A percentile compares a stretch with the other conserved stretches of the same genome.
These are phyloP conservation scores for Andrena trimmerana DNA, from an alignment of 2,888 invertebrate species.

Conservation along the genomic window DNA sequence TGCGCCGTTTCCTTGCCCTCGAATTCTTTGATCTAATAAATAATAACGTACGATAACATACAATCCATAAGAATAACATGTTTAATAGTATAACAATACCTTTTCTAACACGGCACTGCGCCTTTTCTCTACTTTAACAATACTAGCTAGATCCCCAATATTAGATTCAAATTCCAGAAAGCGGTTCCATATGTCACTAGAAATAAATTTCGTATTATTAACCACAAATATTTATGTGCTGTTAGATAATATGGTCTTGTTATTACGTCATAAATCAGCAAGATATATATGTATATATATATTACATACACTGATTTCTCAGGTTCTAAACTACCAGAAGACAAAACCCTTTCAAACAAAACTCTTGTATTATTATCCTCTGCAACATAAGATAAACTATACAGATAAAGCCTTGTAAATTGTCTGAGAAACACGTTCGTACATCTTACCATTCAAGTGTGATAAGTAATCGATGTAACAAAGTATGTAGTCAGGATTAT, in stretches of 20 bases:
- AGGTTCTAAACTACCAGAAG: slow-evolving; percentile 95
- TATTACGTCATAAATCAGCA: slow-evolving; percentile 1
- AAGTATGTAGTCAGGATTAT: slow-evolving; percentile 97
- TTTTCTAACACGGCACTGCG: slow-evolving; percentile 96
- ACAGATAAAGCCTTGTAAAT: slow-evolving; percentile 2
- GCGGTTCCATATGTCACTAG: slow-evolving; percentile 98
- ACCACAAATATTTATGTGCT: slow-evolving; percentile 8
- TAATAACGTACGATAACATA: slow-evolving; percentile 6
- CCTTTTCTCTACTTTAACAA: slow-evolving; percentile 98
- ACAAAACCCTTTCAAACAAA: slow-evolving; percentile 98
- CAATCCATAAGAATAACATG: slow-evolving; percentile 11
- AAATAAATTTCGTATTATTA: slow-evolving; percentile 60
- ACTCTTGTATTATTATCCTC: slow-evolving; percentile 99
- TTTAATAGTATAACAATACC: slow-evolving; percentile 85
- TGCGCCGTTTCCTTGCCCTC: slow-evolving; percentile 99
- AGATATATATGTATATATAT: slow-evolving; percentile 1
- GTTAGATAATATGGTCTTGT: background rate
- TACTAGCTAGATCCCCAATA: slow-evolving; percentile 98
- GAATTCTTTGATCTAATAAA: slow-evolving; percentile 94
- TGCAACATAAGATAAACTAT: slow-evolving; percentile 83
- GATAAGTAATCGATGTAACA: slow-evolving; percentile 99
- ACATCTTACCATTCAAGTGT: slow-evolving; percentile 94
- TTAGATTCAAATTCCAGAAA: slow-evolving; percentile 99
- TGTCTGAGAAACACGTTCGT: background rate
- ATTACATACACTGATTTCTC: slow-evolving; percentile 94